Percentiles rank a stretch among this genome's conserved stretches.
Conservation (phyloP, 1,140 invertebrate species). For the Rhagoletis pomonella region DNA sequence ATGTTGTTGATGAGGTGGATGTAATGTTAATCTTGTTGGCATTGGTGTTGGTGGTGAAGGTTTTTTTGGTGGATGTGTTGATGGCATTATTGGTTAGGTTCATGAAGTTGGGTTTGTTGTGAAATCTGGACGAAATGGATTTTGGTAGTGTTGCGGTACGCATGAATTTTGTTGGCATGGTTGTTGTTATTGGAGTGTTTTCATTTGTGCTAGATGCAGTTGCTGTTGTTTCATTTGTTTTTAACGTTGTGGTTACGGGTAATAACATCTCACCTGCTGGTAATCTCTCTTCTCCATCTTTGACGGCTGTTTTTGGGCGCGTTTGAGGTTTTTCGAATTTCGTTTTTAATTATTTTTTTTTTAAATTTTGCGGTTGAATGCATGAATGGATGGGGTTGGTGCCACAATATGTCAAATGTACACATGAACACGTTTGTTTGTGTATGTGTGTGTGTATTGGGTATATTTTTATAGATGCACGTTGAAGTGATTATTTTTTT, state of each 20-base stretch:
- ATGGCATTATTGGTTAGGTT: slow-evolving; percentile 30
- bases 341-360: neutral
- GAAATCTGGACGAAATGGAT: slow-evolving; percentile 44
- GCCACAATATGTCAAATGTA: neutral
- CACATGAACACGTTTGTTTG: too few species aligned
- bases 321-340: neutral
- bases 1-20: slow-evolving; percentile 36
- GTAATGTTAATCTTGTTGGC: neutral
- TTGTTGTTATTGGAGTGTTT: neutral
- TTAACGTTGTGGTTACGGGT: slow-evolving; percentile 56
- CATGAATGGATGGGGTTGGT: slow-evolving; percentile 13
- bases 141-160: slow-evolving; percentile 46
- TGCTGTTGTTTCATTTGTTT: slow-evolving; percentile 43
- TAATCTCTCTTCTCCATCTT: slow-evolving; percentile 80
- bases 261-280: slow-evolving; percentile 78
- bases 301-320: slow-evolving; percentile 75
- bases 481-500: slow-evolving; percentile 37
- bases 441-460: neutral
- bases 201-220: slow-evolving; percentile 44
- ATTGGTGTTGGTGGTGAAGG: slow-evolving; percentile 54
- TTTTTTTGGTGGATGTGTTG: slow-evolving; percentile 46
- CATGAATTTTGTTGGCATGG: neutral
- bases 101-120: slow-evolving; percentile 8
- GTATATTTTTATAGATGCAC: slow-evolving; percentile 37
- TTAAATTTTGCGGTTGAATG: neutral